phyloP scores from a whole-genome alignment of 2,888 invertebrate genomes.

The Macrophya alboannulata region DNA sequence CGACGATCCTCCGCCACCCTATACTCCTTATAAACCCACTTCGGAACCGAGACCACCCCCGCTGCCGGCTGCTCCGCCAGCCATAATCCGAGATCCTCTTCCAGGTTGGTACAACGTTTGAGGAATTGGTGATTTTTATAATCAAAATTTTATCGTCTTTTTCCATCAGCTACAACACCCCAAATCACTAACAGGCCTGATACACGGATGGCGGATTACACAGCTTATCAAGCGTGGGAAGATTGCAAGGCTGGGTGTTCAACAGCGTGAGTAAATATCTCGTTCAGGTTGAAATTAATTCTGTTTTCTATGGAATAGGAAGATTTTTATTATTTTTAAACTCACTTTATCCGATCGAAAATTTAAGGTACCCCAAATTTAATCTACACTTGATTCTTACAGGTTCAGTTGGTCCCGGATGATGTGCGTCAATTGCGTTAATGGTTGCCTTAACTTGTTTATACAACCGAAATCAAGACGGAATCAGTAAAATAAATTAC shows the following conservation, averaged over 20 bases:
- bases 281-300: not conserved
- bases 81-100: not conserved
- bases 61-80: constrained; percentile 1
- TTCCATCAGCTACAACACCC: not conserved
- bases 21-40: not conserved
- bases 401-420: constrained; percentile 6
- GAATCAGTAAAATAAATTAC: not conserved
- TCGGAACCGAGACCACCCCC: not conserved
- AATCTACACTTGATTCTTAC: not conserved
- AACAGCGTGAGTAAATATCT: not conserved
- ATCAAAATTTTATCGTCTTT: not conserved
- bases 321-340: not conserved
- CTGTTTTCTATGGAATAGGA: not conserved
- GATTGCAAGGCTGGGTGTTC: not conserved
- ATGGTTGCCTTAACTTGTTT: not conserved
- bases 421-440: not conserved
- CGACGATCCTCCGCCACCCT: constrained; percentile 39
- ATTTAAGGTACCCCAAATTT: not conserved
- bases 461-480: not conserved
- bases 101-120: not conserved
- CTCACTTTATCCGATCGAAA: too few species aligned
- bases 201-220: not conserved
- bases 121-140: not conserved
- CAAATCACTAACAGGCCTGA: not conserved
- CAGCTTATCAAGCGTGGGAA: not conserved